phyloP scores from a whole-genome alignment of 2,797 vertebrate species.

The Euphonia xanthogaster region DNA sequence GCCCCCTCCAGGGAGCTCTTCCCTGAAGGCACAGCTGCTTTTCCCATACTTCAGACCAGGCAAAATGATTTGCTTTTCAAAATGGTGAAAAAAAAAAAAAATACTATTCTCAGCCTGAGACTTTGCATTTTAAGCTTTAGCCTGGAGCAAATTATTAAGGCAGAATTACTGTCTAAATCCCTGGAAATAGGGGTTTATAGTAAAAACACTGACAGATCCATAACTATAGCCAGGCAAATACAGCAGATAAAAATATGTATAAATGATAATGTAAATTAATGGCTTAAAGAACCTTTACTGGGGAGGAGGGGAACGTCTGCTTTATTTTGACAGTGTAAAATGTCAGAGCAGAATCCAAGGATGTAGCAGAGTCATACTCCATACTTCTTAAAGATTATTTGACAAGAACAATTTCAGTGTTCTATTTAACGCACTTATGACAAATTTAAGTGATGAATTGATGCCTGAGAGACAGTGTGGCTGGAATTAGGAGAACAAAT shows the following conservation, averaged over 20 bases:
- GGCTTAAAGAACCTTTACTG: constrained; percentile 63
- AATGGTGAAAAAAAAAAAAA: neutral
- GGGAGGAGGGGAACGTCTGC: constrained; percentile 50
- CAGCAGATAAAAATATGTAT: constrained; percentile 64
- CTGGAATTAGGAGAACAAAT: constrained; percentile 70
- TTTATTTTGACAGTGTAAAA: constrained; percentile 66
- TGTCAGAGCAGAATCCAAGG: constrained; percentile 59
- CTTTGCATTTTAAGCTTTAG: constrained; percentile 68
- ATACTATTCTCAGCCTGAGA: constrained; percentile 46
- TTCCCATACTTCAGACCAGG: neutral
- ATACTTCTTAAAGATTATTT: constrained; percentile 68
- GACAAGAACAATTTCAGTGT: constrained; percentile 75
- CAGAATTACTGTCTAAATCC: constrained; percentile 62
- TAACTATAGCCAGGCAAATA: constrained; percentile 71
- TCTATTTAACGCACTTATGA: constrained; percentile 70
- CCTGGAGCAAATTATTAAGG: constrained; percentile 68
- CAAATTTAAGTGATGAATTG: constrained; percentile 75
- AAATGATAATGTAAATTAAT: constrained; percentile 70
- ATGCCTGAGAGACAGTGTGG: constrained; percentile 69
- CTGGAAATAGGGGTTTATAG: constrained; percentile 59
- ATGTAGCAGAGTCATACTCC: constrained; percentile 63
- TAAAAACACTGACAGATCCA: constrained; percentile 57
- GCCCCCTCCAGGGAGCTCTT: neutral
- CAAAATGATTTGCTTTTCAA: constrained; percentile 54
- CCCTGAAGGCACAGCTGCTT: constrained; percentile 1